These are phyloP conservation scores for Pelodytes ibericus DNA, from an alignment of 2,797 vertebrate genomes.

Conservation along the genomic window DNA sequence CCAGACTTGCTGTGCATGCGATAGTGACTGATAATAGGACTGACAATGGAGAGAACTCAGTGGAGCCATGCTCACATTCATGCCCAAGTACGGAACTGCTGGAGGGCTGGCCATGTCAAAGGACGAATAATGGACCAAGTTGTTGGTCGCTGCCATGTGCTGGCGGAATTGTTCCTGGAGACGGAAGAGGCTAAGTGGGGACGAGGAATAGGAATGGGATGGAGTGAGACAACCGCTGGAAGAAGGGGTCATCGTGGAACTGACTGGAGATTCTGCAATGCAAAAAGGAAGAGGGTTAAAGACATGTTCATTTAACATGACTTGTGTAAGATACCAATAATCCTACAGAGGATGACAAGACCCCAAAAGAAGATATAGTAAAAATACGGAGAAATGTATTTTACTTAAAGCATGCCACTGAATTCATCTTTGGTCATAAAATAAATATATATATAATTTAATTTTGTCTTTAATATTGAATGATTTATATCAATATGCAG, in stretches of 20 bases:
- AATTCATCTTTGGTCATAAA: no score
- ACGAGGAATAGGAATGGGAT: conserved; percentile 93
- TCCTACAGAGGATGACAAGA: no score
- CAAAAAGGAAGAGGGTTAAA: conserved; percentile 63
- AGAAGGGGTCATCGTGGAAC: conserved; percentile 77
- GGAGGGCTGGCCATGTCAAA: conserved; percentile 91
- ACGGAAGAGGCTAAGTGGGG: conserved; percentile 97
- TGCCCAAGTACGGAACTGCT: conserved; percentile 91
- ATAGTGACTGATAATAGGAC: conserved; percentile 96
- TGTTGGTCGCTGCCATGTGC: conserved; percentile 98
- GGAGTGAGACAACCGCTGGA: conserved; percentile 75
- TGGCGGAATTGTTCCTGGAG: conserved; percentile 98
- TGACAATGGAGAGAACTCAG: conserved; percentile 93
- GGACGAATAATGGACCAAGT: conserved; percentile 94
- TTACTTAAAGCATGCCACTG: no score
- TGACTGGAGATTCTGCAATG: conserved; percentile 84
- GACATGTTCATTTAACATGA: no score
- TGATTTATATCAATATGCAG: no score
- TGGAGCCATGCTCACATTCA: conserved; percentile 93
- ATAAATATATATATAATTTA: no score
- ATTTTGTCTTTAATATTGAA: no score
- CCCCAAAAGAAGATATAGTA: no score
- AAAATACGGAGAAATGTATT: no score
- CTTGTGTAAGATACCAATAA: no score
- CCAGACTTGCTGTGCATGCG: conserved; percentile 95